These are phyloP conservation scores for Oriolus oriolus DNA, from an alignment of 2,113 vertebrate genomes.

Conservation along the genomic window DNA sequence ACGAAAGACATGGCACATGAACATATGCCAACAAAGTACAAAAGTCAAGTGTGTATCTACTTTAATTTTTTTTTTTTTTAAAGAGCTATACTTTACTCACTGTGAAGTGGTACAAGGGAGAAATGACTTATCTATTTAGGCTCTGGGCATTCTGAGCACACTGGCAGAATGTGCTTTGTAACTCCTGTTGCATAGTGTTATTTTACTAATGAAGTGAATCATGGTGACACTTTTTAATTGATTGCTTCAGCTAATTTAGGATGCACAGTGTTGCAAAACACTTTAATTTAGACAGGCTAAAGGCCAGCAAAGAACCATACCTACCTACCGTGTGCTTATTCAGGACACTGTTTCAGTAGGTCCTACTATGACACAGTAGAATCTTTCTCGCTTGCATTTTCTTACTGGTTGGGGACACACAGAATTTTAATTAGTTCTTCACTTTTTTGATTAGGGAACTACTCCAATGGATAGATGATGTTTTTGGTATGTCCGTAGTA, in stretches of 20 bases:
- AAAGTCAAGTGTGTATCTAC: background rate
- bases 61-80: background rate
- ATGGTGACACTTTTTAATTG: background rate
- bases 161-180: background rate
- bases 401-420: background rate
- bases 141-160: background rate
- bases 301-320: background rate
- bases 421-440: background rate
- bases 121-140: background rate
- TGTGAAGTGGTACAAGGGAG: background rate
- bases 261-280: background rate
- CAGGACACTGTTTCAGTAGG: background rate
- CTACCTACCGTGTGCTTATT: background rate
- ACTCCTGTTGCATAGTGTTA: background rate
- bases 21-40: background rate
- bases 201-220: background rate
- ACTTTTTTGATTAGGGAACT: background rate
- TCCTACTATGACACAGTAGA: background rate
- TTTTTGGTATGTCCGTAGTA: background rate
- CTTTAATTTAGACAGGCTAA: background rate
- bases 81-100: background rate
- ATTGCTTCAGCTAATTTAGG: background rate
- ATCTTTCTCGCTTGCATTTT: background rate
- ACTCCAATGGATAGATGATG: background rate
- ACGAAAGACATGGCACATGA: background rate